Conservation (phyloP, 2,113 vertebrate species). For the Antechinus stuartii region DNA sequence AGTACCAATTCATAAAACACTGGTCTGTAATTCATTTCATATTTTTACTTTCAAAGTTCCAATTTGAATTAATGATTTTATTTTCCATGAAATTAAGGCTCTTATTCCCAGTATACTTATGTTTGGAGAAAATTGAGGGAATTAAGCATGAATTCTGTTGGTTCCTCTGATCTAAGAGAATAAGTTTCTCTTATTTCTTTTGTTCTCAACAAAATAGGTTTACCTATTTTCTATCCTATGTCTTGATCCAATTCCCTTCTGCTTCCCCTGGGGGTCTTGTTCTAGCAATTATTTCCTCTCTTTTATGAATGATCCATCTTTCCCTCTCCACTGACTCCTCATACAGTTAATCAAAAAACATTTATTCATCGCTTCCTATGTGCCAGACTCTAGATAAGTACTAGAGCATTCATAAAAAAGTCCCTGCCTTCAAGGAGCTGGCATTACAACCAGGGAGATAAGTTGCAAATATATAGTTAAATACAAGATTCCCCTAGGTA, state of each 20-base stretch:
- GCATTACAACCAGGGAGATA: not conserved
- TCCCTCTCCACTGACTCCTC: not conserved
- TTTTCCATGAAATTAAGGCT: not conserved
- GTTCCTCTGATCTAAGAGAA: not conserved
- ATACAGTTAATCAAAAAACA: not conserved
- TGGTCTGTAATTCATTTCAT: not conserved
- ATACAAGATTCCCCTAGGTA: not conserved
- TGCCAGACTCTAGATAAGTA: not conserved
- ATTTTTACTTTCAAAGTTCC: conserved; percentile 1
- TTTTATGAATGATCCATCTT: not conserved
- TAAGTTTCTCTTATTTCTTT: not conserved
- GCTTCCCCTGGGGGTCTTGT: not conserved
- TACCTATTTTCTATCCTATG: not conserved
- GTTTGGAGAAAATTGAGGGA: not conserved
- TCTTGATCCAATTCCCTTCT: not conserved
- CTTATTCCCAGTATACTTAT: not conserved
- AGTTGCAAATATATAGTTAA: not conserved
- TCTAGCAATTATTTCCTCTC: not conserved
- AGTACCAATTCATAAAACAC: conserved; percentile 22
- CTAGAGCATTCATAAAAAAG: not conserved
- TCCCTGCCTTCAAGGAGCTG: not conserved
- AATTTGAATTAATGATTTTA: not conserved
- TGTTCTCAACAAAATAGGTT: not conserved
- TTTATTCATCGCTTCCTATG: not conserved
- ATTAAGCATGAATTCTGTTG: not conserved